Base-by-base conservation (phyloP, 2,888 invertebrate species). In the Tholera decimalis region DNA sequence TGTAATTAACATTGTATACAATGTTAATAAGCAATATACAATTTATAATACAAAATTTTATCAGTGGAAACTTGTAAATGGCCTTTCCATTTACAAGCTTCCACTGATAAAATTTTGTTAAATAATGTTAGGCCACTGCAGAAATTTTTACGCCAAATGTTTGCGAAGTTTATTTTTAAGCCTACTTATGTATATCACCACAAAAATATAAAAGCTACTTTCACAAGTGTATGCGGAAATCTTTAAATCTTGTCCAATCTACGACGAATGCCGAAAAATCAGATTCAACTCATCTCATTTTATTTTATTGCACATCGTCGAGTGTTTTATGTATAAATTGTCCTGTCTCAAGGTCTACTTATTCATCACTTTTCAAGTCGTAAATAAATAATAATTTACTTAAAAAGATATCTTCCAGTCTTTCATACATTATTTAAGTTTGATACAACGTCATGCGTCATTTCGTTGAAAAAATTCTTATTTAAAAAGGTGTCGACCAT, bases 361-460 rank as follows among this genome's bases (percentile, higher is more conserved):
- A 71, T 80, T 77, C 71, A 80, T 82, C 54, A 69, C 55, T 65
- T 79, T 60, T 60, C 50, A 65, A 44, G 49, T 37, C 8, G 74
- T 80, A 79, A 71, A 74, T 79, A 64, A 74, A 58, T 69, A 60
- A 61, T 65, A 55, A 72, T 65, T 79, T 63, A 71, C 43, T 53
- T 30, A 44, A 39, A 49, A 66, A 57, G 26, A 30, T 61, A 54
- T 72, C 62, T 61, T 78, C 61, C 61, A 69, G 73, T 20, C 37
- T 54, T 58, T 64, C 35, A 58, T 60, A 64, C 41, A 60, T 72
- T 73, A 58, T 43, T 62, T 22, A 28, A 22, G 20, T 26, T 39
- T 26, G n/a, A 33, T 24, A 18, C 22, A 43, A 43, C n/a, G 35
- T 20, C 51, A 30, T 41, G 28, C 13, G 41, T 26, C n/a, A n/a